Evolutionary conservation across 2,888 invertebrate genomes (phyloP).

Genomic region (Athripsodes cinereus): DNA sequence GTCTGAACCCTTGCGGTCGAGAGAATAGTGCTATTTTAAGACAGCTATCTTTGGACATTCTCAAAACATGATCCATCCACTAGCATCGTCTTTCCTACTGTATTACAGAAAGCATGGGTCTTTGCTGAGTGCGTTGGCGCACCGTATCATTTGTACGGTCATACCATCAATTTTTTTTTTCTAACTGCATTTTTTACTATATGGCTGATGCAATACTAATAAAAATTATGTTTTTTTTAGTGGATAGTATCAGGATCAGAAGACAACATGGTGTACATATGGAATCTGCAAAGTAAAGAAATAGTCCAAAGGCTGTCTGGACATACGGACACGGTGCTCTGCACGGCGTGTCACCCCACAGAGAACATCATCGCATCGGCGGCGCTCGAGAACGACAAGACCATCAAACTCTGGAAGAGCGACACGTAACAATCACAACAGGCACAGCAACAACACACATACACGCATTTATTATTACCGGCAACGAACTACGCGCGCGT

Average conservation of each 20-base stretch:
- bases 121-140: no score
- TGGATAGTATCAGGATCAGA: conserved; percentile 99
- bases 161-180: no score
- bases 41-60: no score
- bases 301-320: conserved; percentile 96
- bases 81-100: no score
- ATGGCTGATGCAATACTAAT: no score
- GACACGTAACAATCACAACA: conserved; percentile 60
- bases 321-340: conserved; percentile 92
- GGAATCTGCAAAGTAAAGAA: conserved; percentile 99
- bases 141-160: no score
- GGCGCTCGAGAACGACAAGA: conserved; percentile 96
- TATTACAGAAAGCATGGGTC: no score
- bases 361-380: conserved; percentile 99
- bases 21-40: no score
- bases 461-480: background rate
- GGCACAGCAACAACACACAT: background rate
- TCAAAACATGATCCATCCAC: no score
- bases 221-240: conserved; percentile 50
- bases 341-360: conserved; percentile 98
- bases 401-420: conserved; percentile 98
- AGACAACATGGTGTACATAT: conserved; percentile 97
- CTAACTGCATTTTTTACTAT: no score
- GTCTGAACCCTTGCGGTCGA: no score
- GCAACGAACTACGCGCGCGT: background rate